A percentile compares a stretch with the other conserved stretches of the same genome.
Evolutionary conservation across 2,888 invertebrate genomes (phyloP).

Genomic region (Venusia cambrica): DNA sequence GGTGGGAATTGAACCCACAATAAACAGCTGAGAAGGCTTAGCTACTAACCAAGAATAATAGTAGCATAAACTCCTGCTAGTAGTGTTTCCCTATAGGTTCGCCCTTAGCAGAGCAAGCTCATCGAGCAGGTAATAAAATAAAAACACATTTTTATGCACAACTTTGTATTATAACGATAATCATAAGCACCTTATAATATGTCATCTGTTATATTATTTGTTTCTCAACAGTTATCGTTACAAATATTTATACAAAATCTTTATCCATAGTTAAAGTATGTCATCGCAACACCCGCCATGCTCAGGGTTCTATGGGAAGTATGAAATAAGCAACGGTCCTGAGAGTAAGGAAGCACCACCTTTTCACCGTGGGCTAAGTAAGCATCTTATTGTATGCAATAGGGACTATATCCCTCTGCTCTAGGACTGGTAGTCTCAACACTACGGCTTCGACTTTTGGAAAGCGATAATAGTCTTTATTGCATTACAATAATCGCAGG

Average conservation of each 20-base stretch:
- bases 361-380: no score
- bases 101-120: no score
- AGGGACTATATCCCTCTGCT: slow-evolving; percentile 7
- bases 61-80: no score
- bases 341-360: no score
- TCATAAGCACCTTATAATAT: slow-evolving; percentile 81
- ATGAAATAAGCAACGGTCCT: slow-evolving; percentile 9
- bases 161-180: slow-evolving; percentile 81
- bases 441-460: not conserved
- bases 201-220: slow-evolving; percentile 75
- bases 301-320: slow-evolving; percentile 5
- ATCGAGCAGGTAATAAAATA: no score
- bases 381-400: slow-evolving; percentile 4
- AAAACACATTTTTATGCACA: slow-evolving; percentile 64
- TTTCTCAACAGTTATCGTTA: slow-evolving; percentile 76
- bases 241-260: slow-evolving; percentile 78
- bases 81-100: no score
- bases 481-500: slow-evolving; percentile 7
- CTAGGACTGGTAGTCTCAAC: not conserved
- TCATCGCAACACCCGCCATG: slow-evolving; percentile 40
- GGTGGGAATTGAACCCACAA: no score
- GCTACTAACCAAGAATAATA: no score
- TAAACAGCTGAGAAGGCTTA: no score
- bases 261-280: slow-evolving; percentile 48
- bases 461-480: slow-evolving; percentile 2